Percentiles rank a stretch among this genome's conserved stretches.
Evolutionary conservation across 2,113 vertebrate genomes (phyloP).

Genomic region (Atherinomorus stipes): DNA sequence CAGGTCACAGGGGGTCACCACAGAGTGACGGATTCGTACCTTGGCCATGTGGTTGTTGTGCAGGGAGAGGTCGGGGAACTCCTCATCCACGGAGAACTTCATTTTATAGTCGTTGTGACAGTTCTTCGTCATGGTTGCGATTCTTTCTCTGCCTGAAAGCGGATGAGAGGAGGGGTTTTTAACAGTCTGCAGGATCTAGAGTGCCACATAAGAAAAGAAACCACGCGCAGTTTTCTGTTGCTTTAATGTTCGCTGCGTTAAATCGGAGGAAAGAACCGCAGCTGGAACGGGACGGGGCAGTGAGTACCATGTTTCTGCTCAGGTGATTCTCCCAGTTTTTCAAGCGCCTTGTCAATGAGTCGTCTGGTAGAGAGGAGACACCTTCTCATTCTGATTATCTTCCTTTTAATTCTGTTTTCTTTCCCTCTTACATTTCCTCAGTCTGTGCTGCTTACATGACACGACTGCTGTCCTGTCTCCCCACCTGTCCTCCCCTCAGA

Average conservation of each 20-base stretch:
- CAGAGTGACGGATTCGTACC: slow-evolving; percentile 42
- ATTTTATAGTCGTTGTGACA: slow-evolving; percentile 92
- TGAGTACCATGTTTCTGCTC: slow-evolving; percentile 31
- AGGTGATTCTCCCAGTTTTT: slow-evolving; percentile 41
- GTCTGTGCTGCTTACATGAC: slow-evolving; percentile 21
- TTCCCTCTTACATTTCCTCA: not conserved
- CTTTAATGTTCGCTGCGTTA: too few species aligned
- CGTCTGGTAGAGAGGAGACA: slow-evolving; percentile 46
- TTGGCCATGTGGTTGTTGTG: slow-evolving; percentile 99
- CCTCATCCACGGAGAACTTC: slow-evolving; percentile 87
- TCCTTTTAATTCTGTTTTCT: not conserved
- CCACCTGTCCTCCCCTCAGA: slow-evolving; percentile 26
- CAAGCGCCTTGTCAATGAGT: slow-evolving; percentile 49
- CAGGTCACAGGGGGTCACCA: too few species aligned
- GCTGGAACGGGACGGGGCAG: not conserved
- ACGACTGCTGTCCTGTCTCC: not conserved
- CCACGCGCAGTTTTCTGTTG: too few species aligned
- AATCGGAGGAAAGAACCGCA: not conserved
- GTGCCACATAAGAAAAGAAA: not conserved
- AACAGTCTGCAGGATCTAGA: too few species aligned
- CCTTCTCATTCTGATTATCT: slow-evolving; percentile 34
- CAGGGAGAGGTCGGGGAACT: slow-evolving; percentile 87
- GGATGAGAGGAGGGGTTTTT: not conserved
- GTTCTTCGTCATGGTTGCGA: slow-evolving; percentile 89
- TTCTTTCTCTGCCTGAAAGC: slow-evolving; percentile 69